phyloP scores from a whole-genome alignment of 2,888 invertebrate species.

The Diabrotica balteata region DNA sequence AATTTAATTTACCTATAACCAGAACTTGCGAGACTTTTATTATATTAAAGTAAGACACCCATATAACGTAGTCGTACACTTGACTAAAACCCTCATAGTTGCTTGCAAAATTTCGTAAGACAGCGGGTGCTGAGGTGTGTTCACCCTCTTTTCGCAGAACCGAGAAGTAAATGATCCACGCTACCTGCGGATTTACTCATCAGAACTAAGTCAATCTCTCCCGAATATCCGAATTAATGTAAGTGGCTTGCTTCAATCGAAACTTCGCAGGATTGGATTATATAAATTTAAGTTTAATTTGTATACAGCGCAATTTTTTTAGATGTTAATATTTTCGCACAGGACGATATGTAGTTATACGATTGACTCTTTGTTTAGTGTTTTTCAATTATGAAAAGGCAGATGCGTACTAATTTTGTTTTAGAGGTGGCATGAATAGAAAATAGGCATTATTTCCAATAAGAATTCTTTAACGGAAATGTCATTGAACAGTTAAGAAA shows the following conservation, averaged over 20 bases:
- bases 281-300: no score
- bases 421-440: no score
- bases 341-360: no score
- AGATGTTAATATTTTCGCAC: no score
- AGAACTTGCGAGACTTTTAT: constrained; percentile 1
- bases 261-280: neutral
- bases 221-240: constrained; percentile 13
- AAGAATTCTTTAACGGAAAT: no score
- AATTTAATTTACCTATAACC: constrained; percentile 6
- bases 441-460: no score
- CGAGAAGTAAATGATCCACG: constrained; percentile 13
- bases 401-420: no score
- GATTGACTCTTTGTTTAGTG: no score
- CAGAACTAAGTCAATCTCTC: constrained; percentile 8
- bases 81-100: constrained; percentile 11
- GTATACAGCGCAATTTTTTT: no score
- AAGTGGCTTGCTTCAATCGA: constrained; percentile 9
- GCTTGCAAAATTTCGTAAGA: constrained; percentile 16
- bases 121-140: constrained; percentile 6
- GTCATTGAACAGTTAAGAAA: no score
- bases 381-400: no score
- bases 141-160: constrained; percentile 13
- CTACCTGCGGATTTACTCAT: constrained; percentile 17
- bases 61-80: neutral
- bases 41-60: neutral